phyloP scores from a whole-genome alignment of 1,140 invertebrate species.

The Bombus huntii region DNA sequence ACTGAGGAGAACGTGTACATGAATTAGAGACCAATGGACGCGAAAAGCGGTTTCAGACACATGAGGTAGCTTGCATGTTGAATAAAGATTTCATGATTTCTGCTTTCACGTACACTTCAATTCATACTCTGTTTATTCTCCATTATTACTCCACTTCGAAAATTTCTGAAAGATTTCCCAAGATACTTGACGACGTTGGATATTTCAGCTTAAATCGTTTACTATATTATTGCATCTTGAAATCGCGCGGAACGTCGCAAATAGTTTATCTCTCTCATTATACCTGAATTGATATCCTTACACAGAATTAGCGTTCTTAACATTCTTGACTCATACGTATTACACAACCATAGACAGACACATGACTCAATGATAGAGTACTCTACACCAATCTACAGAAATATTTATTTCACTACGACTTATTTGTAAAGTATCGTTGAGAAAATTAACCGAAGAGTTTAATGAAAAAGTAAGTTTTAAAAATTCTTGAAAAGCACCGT shows the following conservation, averaged over 20 bases:
- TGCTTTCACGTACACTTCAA: neutral
- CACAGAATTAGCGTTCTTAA: neutral
- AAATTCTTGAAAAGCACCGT: too few relatives aligned
- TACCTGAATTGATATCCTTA: neutral
- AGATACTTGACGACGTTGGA: neutral
- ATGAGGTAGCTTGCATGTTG: neutral
- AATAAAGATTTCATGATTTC: neutral
- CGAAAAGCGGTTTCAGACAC: neutral
- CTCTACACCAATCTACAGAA: neutral
- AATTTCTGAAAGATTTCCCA: neutral
- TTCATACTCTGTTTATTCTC: too few relatives aligned
- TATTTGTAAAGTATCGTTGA: neutral
- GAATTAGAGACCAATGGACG: constrained; percentile 2
- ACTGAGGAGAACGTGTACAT: neutral
- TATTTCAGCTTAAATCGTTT: neutral
- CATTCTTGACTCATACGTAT: neutral
- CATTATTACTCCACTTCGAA: neutral
- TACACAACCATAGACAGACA: neutral
- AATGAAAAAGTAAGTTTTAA: neutral
- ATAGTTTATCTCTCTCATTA: neutral
- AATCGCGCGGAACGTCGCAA: neutral
- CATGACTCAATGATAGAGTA: neutral
- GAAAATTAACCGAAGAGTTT: neutral
- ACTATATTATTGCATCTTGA: neutral
- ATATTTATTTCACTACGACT: neutral